Conservation (phyloP, 2,888 invertebrate genomes). For the Noctuana brunneofusca region DNA sequence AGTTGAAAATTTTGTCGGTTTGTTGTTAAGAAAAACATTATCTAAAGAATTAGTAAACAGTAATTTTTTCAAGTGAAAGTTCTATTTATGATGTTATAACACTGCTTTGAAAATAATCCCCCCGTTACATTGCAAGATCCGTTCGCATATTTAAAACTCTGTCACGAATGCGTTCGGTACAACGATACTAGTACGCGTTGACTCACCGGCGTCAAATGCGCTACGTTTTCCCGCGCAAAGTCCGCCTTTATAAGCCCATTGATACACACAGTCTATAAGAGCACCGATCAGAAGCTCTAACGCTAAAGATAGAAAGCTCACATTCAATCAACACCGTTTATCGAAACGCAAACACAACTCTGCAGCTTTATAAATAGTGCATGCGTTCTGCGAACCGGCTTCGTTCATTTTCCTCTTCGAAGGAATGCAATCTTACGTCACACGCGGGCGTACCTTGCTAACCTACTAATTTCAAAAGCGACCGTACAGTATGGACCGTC, state of each 20-base stretch:
- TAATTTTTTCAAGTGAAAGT: too few relatives aligned
- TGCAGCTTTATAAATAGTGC: slow-evolving; percentile 71
- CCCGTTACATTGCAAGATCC: slow-evolving; percentile 38
- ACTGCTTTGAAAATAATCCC: slow-evolving; percentile 31
- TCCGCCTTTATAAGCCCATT: slow-evolving; percentile 43
- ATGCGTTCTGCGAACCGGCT: slow-evolving; percentile 69
- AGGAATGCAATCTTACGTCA: slow-evolving; percentile 77
- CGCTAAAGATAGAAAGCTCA: slow-evolving; percentile 38
- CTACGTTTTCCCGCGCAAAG: slow-evolving; percentile 70
- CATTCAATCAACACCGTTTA: slow-evolving; percentile 34
- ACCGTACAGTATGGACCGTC: slow-evolving; percentile 29
- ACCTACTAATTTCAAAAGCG: slow-evolving; percentile 41
- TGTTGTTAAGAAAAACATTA: too few relatives aligned
- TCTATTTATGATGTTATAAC: neutral
- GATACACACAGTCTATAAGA: slow-evolving; percentile 2
- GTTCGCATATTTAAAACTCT: slow-evolving; percentile 45
- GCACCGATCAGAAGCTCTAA: slow-evolving; percentile 39
- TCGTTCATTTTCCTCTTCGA: slow-evolving; percentile 73
- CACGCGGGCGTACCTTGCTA: slow-evolving; percentile 52
- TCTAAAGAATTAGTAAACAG: too few relatives aligned
- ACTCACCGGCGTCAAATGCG: slow-evolving; percentile 60
- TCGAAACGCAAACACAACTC: slow-evolving; percentile 41
- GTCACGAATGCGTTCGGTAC: slow-evolving; percentile 63
- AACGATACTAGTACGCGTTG: slow-evolving; percentile 57
- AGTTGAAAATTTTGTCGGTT: too few relatives aligned